phyloP scores from a whole-genome alignment of 2,888 invertebrate species.

The Cecidostiba fungosa region DNA sequence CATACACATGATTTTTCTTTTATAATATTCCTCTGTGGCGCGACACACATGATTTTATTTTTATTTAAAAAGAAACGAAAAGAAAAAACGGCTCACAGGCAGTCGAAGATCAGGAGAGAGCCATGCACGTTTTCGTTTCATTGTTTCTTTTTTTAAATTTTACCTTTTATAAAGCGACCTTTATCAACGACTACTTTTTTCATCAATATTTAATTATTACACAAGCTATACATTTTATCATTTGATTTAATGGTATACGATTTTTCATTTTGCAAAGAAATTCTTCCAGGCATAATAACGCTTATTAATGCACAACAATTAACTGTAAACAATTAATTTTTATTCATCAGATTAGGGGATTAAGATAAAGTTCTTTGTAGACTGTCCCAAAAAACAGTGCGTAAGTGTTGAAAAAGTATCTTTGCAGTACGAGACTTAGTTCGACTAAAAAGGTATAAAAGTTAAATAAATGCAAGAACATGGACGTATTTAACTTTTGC shows the following conservation, averaged over 20 bases:
- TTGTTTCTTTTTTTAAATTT: constrained; percentile 43
- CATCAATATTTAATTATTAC: constrained; percentile 44
- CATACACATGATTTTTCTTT: constrained; percentile 76
- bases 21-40: constrained; percentile 65
- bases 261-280: constrained; percentile 59
- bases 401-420: neutral
- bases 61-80: constrained; percentile 56
- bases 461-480: constrained; percentile 32
- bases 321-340: constrained; percentile 24
- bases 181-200: constrained; percentile 58
- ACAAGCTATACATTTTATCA: constrained; percentile 56
- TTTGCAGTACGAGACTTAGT: neutral
- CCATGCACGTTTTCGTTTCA: constrained; percentile 61
- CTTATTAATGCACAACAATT: constrained; percentile 36
- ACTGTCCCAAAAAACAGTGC: constrained; percentile 9
- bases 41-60: constrained; percentile 64
- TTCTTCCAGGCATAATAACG: constrained; percentile 17
- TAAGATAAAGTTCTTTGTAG: neutral
- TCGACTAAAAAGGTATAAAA: constrained; percentile 27
- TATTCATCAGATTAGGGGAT: constrained; percentile 41
- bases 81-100: constrained; percentile 67
- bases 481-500: constrained; percentile 41
- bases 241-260: constrained; percentile 55
- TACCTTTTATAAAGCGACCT: constrained; percentile 38
- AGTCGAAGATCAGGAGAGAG: constrained; percentile 77